Evolutionary conservation across 2,113 vertebrate species (phyloP).

Genomic region (Mellivora capensis): DNA sequence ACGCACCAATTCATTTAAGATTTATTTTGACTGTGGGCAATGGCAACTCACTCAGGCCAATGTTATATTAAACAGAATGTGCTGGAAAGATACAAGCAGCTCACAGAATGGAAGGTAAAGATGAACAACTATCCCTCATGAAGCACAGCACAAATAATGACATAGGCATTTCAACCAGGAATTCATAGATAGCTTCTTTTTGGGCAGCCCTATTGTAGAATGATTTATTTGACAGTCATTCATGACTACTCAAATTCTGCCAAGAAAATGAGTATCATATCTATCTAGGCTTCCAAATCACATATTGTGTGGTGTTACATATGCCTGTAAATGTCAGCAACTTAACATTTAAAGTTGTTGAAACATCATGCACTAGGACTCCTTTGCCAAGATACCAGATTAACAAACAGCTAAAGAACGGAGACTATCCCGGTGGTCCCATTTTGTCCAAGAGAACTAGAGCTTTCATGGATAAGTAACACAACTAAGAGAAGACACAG

Average conservation of each 20-base stretch:
- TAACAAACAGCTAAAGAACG: conserved; percentile 7
- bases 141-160: not conserved
- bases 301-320: not conserved
- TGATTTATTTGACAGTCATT: conserved; percentile 41
- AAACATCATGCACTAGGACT: not conserved
- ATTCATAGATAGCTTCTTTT: not conserved
- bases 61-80: not conserved
- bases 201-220: not conserved
- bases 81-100: not conserved
- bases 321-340: conserved; percentile 44
- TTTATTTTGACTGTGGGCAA: not conserved
- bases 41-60: not conserved
- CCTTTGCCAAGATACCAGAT: conserved; percentile 16
- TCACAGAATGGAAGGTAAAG: not conserved
- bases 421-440: not conserved
- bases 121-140: not conserved
- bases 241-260: conserved; percentile 31
- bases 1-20: not conserved
- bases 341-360: conserved; percentile 16
- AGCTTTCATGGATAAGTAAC: not conserved
- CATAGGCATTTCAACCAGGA: not conserved
- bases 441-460: not conserved
- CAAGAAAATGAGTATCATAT: conserved; percentile 50
- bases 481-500: not conserved
- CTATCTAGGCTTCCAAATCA: conserved; percentile 23